Percentiles rank a stretch among this genome's conserved stretches.
Evolutionary conservation across 1,140 invertebrate genomes (phyloP).

Genomic region (Drosophila virilis): DNA sequence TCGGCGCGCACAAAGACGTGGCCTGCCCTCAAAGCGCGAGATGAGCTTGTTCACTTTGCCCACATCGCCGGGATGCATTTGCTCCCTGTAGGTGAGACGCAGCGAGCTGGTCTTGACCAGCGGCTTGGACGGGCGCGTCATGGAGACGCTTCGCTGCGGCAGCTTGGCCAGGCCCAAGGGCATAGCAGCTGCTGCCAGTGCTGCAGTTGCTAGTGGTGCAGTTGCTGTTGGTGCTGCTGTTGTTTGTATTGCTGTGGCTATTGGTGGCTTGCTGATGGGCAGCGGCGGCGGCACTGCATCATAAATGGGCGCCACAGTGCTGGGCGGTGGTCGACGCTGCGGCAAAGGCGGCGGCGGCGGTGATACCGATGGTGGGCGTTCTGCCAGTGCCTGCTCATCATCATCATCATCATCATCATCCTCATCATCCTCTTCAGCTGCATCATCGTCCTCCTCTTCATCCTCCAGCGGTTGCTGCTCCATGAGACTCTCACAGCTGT

Average conservation of each 20-base stretch:
- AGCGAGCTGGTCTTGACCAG: slow-evolving; percentile 77
- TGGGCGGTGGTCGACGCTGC: slow-evolving; percentile 50
- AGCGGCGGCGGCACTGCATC: slow-evolving; percentile 64
- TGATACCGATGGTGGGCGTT: slow-evolving; percentile 59
- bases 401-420: neutral
- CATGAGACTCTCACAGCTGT: slow-evolving; percentile 69
- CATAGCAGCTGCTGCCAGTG: neutral
- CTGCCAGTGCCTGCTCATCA: slow-evolving; percentile 17
- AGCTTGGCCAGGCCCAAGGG: neutral
- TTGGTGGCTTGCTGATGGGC: slow-evolving; percentile 50
- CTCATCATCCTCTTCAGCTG: neutral
- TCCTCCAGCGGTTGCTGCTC: slow-evolving; percentile 57
- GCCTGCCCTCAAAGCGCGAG: slow-evolving; percentile 69
- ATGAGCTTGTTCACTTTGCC: slow-evolving; percentile 82
- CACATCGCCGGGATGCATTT: slow-evolving; percentile 67
- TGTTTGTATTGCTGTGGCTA: slow-evolving; percentile 16
- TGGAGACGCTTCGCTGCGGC: slow-evolving; percentile 68
- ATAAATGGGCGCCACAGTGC: slow-evolving; percentile 49
- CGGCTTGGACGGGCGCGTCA: slow-evolving; percentile 65
- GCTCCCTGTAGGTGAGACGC: slow-evolving; percentile 75
- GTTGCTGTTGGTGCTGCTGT: slow-evolving; percentile 1
- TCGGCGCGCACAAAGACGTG: slow-evolving; percentile 48
- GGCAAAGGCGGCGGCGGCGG: slow-evolving; percentile 68
- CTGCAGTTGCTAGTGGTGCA: neutral
- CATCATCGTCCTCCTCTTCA: slow-evolving; percentile 21